Base-by-base conservation (phyloP, 2,797 vertebrate species). In the Chromis chromis region DNA sequence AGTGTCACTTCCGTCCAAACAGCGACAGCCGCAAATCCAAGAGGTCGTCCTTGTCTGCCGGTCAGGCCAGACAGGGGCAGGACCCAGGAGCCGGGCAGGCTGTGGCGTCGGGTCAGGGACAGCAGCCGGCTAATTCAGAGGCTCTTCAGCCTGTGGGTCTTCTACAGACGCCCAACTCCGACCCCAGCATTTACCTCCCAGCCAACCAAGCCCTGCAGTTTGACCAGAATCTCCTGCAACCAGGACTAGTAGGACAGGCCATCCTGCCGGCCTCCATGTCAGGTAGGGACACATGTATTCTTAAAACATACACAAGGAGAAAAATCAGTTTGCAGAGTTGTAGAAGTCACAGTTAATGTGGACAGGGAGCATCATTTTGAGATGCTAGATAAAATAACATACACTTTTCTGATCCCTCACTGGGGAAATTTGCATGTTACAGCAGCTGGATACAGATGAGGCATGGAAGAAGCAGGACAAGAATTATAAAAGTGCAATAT, bases 221-320 rank as follows among this genome's bases (percentile, higher is more conserved):
- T 56, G 98, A 99, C 56, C 96, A 97, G 68, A 96, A 87, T 72
- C 83, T 99, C 17, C 94, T 99, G 64, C 98, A 96, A 0, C 96
- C 93, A 19, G 96, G 97, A 52, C 94, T 99, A 1, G 96, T 99
- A 68, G 96, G 98, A 65, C 98, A 98, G 81, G 95, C 98, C n/a
- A 95, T 99, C 67, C 94, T 99, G 27, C 98, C 98, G 1, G 96
- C 97, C 59, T 96, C 98, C 11, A 94, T 99, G 90, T 97, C 98
- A 94, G 97, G 98, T 99, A 94, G 70, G 79, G n/a, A 40, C 22
- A 31, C 42, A 50, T 3, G 4, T 40, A 24, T 1, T 56, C 10
- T 59, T 25, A 14, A 58, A 31, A 56, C 6, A 28, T 24, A 57
- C 27, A 36, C 7, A 19, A n/a, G 16, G 16, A 39, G 17, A 40